phyloP scores from a whole-genome alignment of 1,140 invertebrate genomes.

The Bradysia coprophila region DNA sequence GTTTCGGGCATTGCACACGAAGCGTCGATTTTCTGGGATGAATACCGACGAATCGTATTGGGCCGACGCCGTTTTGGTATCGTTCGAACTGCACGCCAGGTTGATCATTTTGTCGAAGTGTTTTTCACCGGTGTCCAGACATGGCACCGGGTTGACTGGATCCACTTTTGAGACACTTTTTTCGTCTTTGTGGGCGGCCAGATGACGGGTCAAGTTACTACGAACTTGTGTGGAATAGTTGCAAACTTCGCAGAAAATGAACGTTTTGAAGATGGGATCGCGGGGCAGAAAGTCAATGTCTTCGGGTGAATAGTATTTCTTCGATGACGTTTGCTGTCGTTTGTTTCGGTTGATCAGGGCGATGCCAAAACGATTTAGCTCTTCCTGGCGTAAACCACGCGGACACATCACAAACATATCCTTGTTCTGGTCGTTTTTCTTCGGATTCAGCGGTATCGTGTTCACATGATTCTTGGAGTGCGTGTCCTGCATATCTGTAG shows the following conservation, averaged over 20 bases:
- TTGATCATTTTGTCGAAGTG: slow-evolving; percentile 77
- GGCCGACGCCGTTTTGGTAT: slow-evolving; percentile 8
- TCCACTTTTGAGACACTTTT: slow-evolving; percentile 36
- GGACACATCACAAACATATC: slow-evolving; percentile 32
- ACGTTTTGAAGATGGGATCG: slow-evolving; percentile 39
- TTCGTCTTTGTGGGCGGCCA: slow-evolving; percentile 42
- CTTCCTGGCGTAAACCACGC: slow-evolving; percentile 12
- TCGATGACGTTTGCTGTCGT: slow-evolving; percentile 7
- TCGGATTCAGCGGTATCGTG: slow-evolving; percentile 28
- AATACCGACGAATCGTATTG: slow-evolving; percentile 22
- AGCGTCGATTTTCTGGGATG: slow-evolving; percentile 41
- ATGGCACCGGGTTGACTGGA: slow-evolving; percentile 61
- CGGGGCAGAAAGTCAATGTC: slow-evolving; percentile 43
- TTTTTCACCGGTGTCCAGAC: slow-evolving; percentile 51
- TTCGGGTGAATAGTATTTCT: slow-evolving; percentile 29
- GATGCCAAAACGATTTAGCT: slow-evolving; percentile 7
- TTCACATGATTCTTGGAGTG: slow-evolving; percentile 27
- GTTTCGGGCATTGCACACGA: slow-evolving; percentile 43
- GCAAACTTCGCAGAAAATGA: slow-evolving; percentile 43
- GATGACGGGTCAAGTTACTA: slow-evolving; percentile 50
- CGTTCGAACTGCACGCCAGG: slow-evolving; percentile 49
- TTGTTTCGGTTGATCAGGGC: slow-evolving; percentile 7
- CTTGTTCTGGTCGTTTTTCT: slow-evolving; percentile 26
- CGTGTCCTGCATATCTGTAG: slow-evolving; percentile 31
- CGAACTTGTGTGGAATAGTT: slow-evolving; percentile 52